Percentiles rank a stretch among this genome's conserved stretches.
These are phyloP conservation scores for Greenwoodochromis staneri DNA, from an alignment of 2,113 vertebrate species.

Conservation along the genomic window DNA sequence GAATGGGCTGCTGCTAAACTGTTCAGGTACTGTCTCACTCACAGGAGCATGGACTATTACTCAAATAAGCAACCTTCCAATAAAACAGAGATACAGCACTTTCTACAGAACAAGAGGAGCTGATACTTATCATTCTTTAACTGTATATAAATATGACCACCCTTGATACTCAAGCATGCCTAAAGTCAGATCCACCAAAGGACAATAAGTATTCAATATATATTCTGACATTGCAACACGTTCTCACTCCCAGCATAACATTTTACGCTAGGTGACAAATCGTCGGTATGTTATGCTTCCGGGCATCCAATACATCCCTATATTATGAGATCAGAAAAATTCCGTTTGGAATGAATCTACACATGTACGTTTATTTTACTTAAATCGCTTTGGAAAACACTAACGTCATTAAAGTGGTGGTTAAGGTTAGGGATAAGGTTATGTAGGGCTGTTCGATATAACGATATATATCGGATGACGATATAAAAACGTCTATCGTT, in stretches of 20 bases:
- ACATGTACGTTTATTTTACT: background rate
- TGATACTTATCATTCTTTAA: background rate
- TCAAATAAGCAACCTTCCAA: background rate
- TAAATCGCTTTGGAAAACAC: background rate
- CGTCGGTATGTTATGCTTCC: fast-evolving
- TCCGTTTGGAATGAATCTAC: background rate
- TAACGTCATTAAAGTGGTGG: background rate
- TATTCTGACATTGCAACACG: background rate
- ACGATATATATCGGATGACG: no score
- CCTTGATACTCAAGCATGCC: background rate
- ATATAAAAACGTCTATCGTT: no score
- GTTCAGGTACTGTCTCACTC: background rate
- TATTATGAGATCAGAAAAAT: background rate
- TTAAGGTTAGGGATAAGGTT: background rate
- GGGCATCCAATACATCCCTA: background rate
- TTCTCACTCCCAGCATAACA: background rate
- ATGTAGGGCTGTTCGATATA: background rate
- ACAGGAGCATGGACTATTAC: background rate
- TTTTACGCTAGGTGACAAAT: background rate
- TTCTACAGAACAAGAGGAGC: background rate
- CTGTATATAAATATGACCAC: background rate
- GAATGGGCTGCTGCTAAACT: background rate
- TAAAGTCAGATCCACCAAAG: background rate
- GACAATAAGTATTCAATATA: background rate
- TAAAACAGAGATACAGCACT: background rate